A percentile compares a stretch with the other conserved stretches of the same genome.
These are phyloP conservation scores for Ostrea edulis DNA, from an alignment of 1,140 invertebrate genomes.

Conservation along the genomic window DNA sequence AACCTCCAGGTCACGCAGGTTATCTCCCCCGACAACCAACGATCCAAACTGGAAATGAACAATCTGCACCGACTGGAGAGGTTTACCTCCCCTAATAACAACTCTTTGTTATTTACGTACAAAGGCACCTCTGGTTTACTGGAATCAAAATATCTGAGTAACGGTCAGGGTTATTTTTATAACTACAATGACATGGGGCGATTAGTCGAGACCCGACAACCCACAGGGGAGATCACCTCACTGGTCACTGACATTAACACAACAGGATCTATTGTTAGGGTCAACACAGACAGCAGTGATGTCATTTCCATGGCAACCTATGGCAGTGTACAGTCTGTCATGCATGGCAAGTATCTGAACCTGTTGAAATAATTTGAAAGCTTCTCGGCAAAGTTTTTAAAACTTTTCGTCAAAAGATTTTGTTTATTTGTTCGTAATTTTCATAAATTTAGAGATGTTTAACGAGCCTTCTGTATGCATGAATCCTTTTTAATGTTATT, in stretches of 20 bases:
- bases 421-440: not conserved
- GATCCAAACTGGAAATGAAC: conserved; percentile 91
- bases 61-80: conserved; percentile 92
- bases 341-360: conserved; percentile 72
- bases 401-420: not conserved
- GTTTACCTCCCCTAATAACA: conserved; percentile 93
- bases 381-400: not conserved
- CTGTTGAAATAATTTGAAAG: not conserved
- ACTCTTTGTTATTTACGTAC: conserved; percentile 95
- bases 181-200: conserved; percentile 93
- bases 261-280: conserved; percentile 76
- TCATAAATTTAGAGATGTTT: not conserved
- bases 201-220: conserved; percentile 90
- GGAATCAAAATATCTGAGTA: conserved; percentile 83
- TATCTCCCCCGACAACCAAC: conserved; percentile 95
- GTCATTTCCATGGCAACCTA: conserved; percentile 77
- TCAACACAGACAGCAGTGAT: conserved; percentile 76
- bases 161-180: conserved; percentile 93
- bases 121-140: conserved; percentile 92
- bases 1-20: conserved; percentile 89
- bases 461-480: conserved; percentile 17
- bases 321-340: conserved; percentile 78
- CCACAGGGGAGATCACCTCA: conserved; percentile 92
- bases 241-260: conserved; percentile 81
- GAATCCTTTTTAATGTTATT: conserved; percentile 18